Base-by-base conservation (phyloP, 2,113 vertebrate genomes). In the Hemiscyllium ocellatum region DNA sequence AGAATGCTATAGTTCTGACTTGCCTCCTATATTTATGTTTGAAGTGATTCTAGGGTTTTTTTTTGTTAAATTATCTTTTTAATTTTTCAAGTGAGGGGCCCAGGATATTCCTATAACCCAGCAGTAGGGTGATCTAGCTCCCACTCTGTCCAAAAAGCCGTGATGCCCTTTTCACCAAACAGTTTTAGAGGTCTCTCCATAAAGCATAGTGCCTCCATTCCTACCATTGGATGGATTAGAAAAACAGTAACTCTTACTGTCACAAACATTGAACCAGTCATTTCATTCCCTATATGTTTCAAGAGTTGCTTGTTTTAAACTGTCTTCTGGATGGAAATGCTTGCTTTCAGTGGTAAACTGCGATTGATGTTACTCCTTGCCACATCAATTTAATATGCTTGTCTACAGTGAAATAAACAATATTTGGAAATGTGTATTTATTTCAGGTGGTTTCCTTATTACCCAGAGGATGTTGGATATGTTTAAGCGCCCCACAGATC, bases 401-500 rank as follows among this genome's bases (percentile, higher is more conserved):
- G 69, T 37, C 17, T 26, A 42, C 22, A 47, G 42, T 20, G 42
- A 50, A 72, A 33, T 72, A 72, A 95, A 17, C 5, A 33, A 72
- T 50, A 12, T 52, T 70, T 95, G 68, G 29, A 95, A 0, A 29
- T 76, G 13, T 68, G 70, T 76, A 33, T 52, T 95, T n/a, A 50
- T 95, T 96, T 13, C 95, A 98, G 97, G 97, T 96, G 98, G 97
- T 96, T 98, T 98, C 91, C 97, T 98, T 96, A 98, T 98, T 97
- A 98, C 96, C 37, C 97, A 97, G 96, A 97, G 97, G 96, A 97
- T 98, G 97, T 65, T 98, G 96, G 97, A 97, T 96, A 98, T 98
- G 97, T 98, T 98, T 96, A 98, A 98, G 96, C 97, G 97, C 13
- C 97, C 97, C 66, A 97, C 98, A 61, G 97, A 97, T 95, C 97